Evolutionary conservation across 2,888 invertebrate species (phyloP).

Genomic region (Drosophila formosana): DNA sequence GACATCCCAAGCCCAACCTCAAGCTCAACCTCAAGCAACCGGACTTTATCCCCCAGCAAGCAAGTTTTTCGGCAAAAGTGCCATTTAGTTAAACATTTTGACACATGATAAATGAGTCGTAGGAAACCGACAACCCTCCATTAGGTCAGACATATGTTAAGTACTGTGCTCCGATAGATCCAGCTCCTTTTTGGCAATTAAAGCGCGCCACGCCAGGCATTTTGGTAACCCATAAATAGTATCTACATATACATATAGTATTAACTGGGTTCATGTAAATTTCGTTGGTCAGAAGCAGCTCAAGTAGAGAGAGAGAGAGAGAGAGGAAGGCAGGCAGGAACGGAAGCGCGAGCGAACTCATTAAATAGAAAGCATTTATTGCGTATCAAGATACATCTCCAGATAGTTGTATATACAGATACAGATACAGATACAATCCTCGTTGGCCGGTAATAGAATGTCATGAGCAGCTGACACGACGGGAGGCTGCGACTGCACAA

Average conservation of each 20-base stretch:
- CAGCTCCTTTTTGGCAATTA: conserved; percentile 61
- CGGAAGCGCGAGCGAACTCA: conserved; percentile 54
- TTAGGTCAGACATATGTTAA: conserved; percentile 56
- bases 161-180: conserved; percentile 3
- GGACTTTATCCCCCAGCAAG: conserved; percentile 3
- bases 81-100: conserved; percentile 81
- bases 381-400: conserved; percentile 69
- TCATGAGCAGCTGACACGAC: conserved; percentile 70
- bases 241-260: conserved; percentile 43
- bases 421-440: conserved; percentile 39
- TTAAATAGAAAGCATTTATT: conserved; percentile 82
- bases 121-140: conserved; percentile 47
- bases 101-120: conserved; percentile 80
- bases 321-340: background rate
- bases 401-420: conserved; percentile 44
- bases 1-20: conserved; percentile 1
- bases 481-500: conserved; percentile 22
- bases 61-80: conserved; percentile 78
- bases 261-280: conserved; percentile 69
- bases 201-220: conserved; percentile 58
- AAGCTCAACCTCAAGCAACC: background rate
- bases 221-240: conserved; percentile 63
- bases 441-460: conserved; percentile 73
- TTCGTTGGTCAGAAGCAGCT: conserved; percentile 23
- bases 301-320: background rate